Evolutionary conservation across 1,140 invertebrate species (phyloP), one percentile per base, ranked within the genome.

Genomic region (Macrosteles quadrilineatus): DNA sequence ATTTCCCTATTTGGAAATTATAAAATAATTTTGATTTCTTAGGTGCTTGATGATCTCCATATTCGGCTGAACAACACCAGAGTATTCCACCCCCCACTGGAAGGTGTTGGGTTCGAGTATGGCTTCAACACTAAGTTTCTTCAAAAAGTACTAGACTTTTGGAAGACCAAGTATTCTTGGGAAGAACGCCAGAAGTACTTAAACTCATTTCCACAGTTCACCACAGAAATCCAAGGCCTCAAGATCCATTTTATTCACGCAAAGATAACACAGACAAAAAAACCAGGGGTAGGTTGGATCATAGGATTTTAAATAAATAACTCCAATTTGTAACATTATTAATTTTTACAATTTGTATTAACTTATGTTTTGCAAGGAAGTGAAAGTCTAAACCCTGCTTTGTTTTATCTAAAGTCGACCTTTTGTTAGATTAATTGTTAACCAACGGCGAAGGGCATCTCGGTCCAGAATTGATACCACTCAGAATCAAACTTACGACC

Each of bases 91-190:
- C 45, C 68, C 17, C 86, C 91, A 0, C 74, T 94, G 62, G 87
- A 92, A 78, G 88, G 85, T 21, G 80, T 85, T 2, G 84, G 85
- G 47, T 94, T 94, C 72, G 79, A 87, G 67, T 94, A 94, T 78
- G 93, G 93, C 9, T 88, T 94, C 71, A 92, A 93, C 78, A 81
- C 87, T 0, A 81, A 87, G 29, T 86, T 88, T 76, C 78, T 95
- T 30, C 80, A 85, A 43, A 83, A 85, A 68, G 79, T 95, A 25
- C 74, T 91, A n/a, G 80, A 87, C 31, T 89, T 92, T 78, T 91
- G 91, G 93, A 76, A 80, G 2, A 86, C 87, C n/a, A 81, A 87
- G 21, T 96, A 93, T 78, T 81, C 94, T 73, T 96, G 93, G 87
- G 82, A 80, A 71, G 78, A 87, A 73, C 84, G 90, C 47, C 88